Evolutionary conservation across 2,888 invertebrate species (phyloP).

Genomic region (Noctuana brunneofusca): DNA sequence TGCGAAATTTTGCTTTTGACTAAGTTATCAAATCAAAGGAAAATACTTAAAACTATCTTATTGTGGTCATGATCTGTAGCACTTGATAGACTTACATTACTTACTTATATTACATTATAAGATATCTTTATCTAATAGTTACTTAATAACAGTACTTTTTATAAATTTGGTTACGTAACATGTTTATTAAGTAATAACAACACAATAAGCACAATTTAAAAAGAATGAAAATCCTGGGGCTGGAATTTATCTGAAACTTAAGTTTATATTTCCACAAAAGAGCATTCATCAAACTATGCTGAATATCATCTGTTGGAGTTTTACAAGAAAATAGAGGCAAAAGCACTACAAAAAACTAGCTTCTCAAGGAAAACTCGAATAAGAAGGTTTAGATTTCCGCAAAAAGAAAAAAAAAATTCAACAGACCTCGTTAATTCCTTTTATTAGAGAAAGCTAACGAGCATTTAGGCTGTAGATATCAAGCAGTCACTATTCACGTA

Average conservation of each 20-base stretch:
- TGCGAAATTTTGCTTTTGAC: no score
- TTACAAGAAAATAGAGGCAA: conserved; percentile 13
- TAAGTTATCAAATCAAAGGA: no score
- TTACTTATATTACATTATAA: no score
- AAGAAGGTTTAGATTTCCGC: conserved; percentile 18
- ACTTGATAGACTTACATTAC: no score
- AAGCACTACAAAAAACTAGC: conserved; percentile 13
- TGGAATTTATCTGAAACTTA: conserved; percentile 1
- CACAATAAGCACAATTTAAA: conserved; percentile 4
- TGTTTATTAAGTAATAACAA: no score
- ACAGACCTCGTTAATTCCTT: conserved; percentile 6
- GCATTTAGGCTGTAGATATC: not conserved
- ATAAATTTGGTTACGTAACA: no score
- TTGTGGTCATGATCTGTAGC: no score
- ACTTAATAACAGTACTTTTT: no score
- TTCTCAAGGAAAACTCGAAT: conserved; percentile 5
- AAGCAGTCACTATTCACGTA: no score
- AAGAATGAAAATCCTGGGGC: conserved; percentile 4
- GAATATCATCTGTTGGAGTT: conserved; percentile 13
- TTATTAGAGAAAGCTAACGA: not conserved
- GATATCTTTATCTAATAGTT: no score
- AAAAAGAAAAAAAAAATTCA: conserved; percentile 14
- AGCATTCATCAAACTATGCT: conserved; percentile 23
- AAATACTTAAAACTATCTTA: no score
- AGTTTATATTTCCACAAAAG: conserved; percentile 22